These are phyloP conservation scores for Mus minutoides DNA, from an alignment of 2,797 vertebrate genomes.

Conservation along the genomic window DNA sequence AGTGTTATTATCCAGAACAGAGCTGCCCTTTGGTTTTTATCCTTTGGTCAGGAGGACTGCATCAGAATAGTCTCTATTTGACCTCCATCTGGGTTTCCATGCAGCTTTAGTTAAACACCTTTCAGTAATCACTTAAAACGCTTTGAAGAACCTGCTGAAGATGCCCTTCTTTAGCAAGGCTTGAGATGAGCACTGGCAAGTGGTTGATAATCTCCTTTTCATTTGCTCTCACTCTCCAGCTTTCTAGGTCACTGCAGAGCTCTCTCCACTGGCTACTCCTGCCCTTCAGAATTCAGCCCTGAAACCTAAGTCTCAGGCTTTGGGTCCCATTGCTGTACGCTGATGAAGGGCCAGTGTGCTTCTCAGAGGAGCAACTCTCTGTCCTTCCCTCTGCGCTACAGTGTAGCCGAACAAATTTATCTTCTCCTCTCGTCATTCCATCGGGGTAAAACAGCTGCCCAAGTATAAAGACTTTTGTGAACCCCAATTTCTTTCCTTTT, in stretches of 20 bases:
- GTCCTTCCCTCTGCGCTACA: not conserved
- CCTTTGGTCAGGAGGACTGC: not conserved
- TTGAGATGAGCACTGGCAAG: not conserved
- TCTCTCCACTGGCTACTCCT: not conserved
- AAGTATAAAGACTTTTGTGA: not conserved
- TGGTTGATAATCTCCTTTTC: not conserved
- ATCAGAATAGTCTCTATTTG: not conserved
- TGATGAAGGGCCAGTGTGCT: not conserved
- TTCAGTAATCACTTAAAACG: not conserved
- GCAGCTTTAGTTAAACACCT: constrained; percentile 18
- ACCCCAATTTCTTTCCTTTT: constrained; percentile 8
- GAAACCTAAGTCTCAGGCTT: not conserved
- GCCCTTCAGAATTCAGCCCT: not conserved
- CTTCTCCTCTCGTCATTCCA: not conserved
- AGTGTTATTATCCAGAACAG: not conserved
- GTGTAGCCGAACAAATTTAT: not conserved
- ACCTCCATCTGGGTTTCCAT: not conserved
- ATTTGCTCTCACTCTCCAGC: not conserved
- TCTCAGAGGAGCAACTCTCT: not conserved
- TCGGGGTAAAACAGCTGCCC: not conserved
- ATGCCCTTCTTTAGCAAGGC: not conserved
- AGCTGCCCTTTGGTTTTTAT: not conserved
- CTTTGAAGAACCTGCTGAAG: not conserved
- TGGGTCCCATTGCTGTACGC: too few relatives aligned
- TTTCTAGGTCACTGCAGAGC: not conserved